Evolutionary conservation across 2,113 vertebrate genomes (phyloP), one percentile per base, ranked within the genome.

Genomic region (Lasiurus borealis): DNA sequence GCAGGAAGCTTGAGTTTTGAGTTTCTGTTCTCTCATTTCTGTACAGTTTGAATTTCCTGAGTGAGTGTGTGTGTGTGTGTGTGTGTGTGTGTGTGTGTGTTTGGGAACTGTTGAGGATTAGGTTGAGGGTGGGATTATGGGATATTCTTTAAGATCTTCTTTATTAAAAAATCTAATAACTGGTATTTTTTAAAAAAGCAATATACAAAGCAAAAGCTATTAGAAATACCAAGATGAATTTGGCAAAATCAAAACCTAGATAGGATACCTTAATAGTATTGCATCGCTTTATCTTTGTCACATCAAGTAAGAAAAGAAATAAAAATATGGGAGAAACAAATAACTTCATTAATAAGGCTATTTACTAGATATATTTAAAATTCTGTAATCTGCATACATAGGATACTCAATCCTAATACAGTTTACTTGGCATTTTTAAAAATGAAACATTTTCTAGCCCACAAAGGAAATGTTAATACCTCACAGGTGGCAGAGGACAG

Each of bases 131-230:
- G 52, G 46, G 44, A 95, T 88, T 95, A 93, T 48, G 71, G 85
- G 81, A 94, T 86, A 93, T 77, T 95, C 62, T 93, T 96, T 95
- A 97, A 95, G 88, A 97, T 94, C 96, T 92, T 82, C 96, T 96
- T 96, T 95, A 97, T 95, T 97, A 96, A 97, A 95, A 97, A 96
- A 93, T 73, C 92, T 95, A 97, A 96, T 93, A 94, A 97, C 92
- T 90, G 90, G 34, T 66, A 95, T 85, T 96, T 95, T 95, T 93
- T 8, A 93, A 93, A 94, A 40, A 90, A 95, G 92, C 97, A 97
- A 97, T 96, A 93, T 86, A 93, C 64, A 78, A 91, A 95, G 82
- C 94, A 92, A 97, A 97, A 95, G 94, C 92, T 97, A 92, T 97
- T 96, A 96, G 78, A 88, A 96, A 96, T 78, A 96, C 77, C 82